A percentile compares a stretch with the other conserved stretches of the same genome.
Evolutionary conservation across 2,113 vertebrate genomes (phyloP).

Genomic region (Aegotheles bennettii): DNA sequence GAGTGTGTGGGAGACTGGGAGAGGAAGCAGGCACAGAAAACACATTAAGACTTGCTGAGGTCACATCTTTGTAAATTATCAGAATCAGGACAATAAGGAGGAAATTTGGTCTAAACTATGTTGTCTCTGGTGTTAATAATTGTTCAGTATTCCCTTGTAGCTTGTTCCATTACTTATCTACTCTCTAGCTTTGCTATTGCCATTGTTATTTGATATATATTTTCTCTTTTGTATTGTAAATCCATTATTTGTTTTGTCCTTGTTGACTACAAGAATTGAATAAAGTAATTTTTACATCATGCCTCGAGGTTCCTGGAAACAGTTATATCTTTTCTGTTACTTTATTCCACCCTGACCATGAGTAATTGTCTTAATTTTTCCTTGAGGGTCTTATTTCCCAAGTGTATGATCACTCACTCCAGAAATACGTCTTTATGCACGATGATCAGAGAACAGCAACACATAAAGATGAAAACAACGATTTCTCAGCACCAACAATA

Average conservation of each 20-base stretch:
- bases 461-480: background rate
- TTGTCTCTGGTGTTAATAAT: background rate
- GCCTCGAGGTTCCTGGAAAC: background rate
- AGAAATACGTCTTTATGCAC: background rate
- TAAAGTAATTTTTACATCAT: background rate
- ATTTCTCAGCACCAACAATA: background rate
- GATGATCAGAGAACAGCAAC: background rate
- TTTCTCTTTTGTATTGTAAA: background rate
- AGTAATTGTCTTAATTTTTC: constrained; percentile 17
- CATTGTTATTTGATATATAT: background rate
- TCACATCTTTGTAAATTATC: background rate
- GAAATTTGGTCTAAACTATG: background rate
- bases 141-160: background rate
- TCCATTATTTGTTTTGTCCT: background rate
- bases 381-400: background rate
- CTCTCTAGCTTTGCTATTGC: background rate
- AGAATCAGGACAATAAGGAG: background rate
- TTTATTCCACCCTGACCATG: background rate
- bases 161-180: background rate
- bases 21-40: background rate
- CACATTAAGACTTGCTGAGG: background rate
- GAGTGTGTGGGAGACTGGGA: background rate
- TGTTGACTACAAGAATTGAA: background rate
- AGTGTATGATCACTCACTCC: background rate
- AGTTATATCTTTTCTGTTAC: background rate